Evolutionary conservation across 2,888 invertebrate species (phyloP), one percentile per base, ranked within the genome.

Genomic region (Megalurothrips usitatus): DNA sequence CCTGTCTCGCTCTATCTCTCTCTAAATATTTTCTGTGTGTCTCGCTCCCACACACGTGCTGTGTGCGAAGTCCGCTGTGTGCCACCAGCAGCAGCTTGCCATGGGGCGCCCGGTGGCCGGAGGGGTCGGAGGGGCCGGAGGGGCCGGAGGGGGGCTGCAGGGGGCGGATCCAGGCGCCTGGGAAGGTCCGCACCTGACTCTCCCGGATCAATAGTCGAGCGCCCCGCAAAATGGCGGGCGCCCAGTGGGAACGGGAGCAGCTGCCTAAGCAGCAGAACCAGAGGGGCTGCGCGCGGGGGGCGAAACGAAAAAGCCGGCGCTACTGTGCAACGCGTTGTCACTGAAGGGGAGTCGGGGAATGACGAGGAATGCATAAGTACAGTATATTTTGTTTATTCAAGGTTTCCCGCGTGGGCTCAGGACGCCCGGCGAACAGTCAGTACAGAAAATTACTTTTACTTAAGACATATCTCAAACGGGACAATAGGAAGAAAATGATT

Each of bases 121-220:
- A 19, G n/a, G 68, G 23, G 68, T 8, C 23, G 23, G 68, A 11
- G 68, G 68, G 68, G 68, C 68, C n/a, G 23, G 68, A 23, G 11
- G 68, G 68, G 68, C 26, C n/a, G 68, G n/a, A 23, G 68, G 11
- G 68, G 23, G 68, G 68, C 68, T 17, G 58, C 68, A 0, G 26
- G 23, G 68, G 68, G 68, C 68, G 68, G 23, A 26, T 8, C 23
- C 23, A 26, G 23, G 26, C 68, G 68, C 23, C 23, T 75, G 68
- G 68, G 68, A 75, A 75, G 68, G 26, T 12, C 68, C 68, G 68
- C 68, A 75, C 68, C 68, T 75, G 68, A 75, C 68, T 58, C 58
- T 58, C 58, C 58, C 58, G 68, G 68, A 75, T 75, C 68, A 75
- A 75, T 75, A 75, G 68, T 75, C 68, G 26, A 10, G 12, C 4